phyloP scores from a whole-genome alignment of 2,113 vertebrate genomes.

The Nibea coibor region DNA sequence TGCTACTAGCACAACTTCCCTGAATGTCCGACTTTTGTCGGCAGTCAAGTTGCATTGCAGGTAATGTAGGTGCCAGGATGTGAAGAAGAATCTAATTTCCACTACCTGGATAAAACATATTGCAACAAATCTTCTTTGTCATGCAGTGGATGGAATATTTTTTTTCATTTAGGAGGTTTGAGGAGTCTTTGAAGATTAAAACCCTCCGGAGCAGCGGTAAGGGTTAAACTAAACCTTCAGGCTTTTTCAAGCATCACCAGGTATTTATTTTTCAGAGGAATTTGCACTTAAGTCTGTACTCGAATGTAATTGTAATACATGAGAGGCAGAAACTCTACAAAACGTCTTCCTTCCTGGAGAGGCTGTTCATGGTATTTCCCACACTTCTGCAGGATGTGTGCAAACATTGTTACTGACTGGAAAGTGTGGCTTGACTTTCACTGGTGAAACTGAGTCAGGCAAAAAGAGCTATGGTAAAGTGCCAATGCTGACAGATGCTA shows the following conservation, averaged over 20 bases:
- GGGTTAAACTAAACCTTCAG: background rate
- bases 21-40: background rate
- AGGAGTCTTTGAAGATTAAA: background rate
- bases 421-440: slow-evolving; percentile 64
- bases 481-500: slow-evolving; percentile 78
- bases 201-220: background rate
- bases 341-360: slow-evolving; percentile 31
- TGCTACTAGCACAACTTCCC: background rate
- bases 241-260: background rate
- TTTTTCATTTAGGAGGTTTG: background rate
- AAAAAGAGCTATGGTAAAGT: slow-evolving; percentile 58
- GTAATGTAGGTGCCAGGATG: background rate
- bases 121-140: background rate
- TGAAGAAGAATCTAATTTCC: background rate
- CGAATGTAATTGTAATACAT: background rate
- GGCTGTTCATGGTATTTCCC: slow-evolving; percentile 56
- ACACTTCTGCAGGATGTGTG: slow-evolving; percentile 64
- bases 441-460: slow-evolving; percentile 71
- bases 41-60: background rate
- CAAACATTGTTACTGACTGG: slow-evolving; percentile 67
- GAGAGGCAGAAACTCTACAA: slow-evolving; percentile 41
- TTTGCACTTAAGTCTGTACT: background rate
- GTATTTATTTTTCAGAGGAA: background rate
- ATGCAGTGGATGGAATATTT: background rate
- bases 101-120: background rate